Percentiles rank a stretch among this genome's conserved stretches.
phyloP scores from a whole-genome alignment of 2,113 vertebrate species.

The Clarias magur region DNA sequence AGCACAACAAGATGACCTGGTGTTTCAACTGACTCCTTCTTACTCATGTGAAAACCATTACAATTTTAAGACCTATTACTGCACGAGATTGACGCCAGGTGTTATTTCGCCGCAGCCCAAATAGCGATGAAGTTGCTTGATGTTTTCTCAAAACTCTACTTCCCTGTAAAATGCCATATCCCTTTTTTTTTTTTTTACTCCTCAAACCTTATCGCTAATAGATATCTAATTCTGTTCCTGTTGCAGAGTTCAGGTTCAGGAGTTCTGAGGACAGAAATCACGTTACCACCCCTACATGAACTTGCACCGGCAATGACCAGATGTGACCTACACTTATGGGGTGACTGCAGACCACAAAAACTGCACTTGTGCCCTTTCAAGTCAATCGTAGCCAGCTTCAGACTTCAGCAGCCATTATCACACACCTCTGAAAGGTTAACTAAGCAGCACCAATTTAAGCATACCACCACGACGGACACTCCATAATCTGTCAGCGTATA shows the following conservation, averaged over 20 bases:
- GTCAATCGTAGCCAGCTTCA: conserved; percentile 13
- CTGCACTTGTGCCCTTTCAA: conserved; percentile 9
- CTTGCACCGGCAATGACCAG: conserved; percentile 28
- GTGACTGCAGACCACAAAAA: background rate
- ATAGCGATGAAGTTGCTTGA: background rate
- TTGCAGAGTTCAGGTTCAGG: background rate
- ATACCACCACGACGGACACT: conserved; percentile 11
- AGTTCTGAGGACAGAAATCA: background rate
- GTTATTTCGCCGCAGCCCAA: background rate
- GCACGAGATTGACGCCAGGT: background rate
- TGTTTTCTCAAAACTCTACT: conserved; percentile 2
- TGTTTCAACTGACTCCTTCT: background rate
- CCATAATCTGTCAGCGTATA: conserved; percentile 22
- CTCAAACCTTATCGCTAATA: conserved; percentile 37
- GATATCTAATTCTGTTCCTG: background rate
- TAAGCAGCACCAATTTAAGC: conserved; percentile 27
- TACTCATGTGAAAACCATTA: conserved; percentile 10
- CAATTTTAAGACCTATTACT: background rate
- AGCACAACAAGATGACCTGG: background rate
- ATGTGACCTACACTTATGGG: conserved; percentile 29
- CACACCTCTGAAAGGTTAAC: conserved; percentile 16
- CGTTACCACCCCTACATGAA: background rate
- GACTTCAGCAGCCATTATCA: background rate
- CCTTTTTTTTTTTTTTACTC: background rate
- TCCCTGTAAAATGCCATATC: background rate